Conservation (phyloP, 2,888 invertebrate genomes). For the Caenorhabditis wallacei region DNA sequence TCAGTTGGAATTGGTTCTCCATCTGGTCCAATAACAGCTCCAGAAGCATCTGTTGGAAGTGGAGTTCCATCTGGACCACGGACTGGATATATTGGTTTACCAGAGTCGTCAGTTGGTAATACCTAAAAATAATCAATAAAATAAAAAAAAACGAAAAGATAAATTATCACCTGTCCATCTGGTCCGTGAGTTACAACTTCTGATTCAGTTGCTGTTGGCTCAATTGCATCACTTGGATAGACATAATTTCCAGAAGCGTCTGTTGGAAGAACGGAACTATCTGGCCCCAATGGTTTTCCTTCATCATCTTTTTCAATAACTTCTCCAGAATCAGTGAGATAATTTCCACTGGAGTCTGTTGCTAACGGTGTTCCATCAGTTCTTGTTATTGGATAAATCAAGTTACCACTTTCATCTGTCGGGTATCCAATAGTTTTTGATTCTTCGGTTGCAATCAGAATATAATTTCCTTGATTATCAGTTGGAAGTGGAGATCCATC, state of each 20-base stretch:
- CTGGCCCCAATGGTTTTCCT: slow-evolving; percentile 27
- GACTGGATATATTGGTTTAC: slow-evolving; percentile 62
- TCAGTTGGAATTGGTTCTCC: slow-evolving; percentile 65
- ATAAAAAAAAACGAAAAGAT: too few species aligned
- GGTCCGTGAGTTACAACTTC: too few species aligned
- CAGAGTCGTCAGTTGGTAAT: slow-evolving; percentile 63
- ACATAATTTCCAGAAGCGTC: slow-evolving; percentile 61
- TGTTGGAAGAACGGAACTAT: slow-evolving; percentile 36
- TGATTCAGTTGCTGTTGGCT: slow-evolving; percentile 68
- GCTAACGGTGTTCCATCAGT: slow-evolving; percentile 25
- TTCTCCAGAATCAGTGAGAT: slow-evolving; percentile 56
- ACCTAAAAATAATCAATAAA: too few species aligned
- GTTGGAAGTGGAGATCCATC: slow-evolving; percentile 67
- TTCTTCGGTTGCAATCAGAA: slow-evolving; percentile 5
- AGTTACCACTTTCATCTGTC: slow-evolving; percentile 67
- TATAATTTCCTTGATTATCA: slow-evolving; percentile 45
- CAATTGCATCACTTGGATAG: slow-evolving; percentile 59
- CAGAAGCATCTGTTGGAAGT: slow-evolving; percentile 62
- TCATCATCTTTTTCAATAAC: slow-evolving; percentile 63
- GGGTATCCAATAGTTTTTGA: slow-evolving; percentile 63
- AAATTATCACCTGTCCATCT: too few species aligned
- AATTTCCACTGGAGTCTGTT: slow-evolving; percentile 57
- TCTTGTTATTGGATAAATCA: slow-evolving; percentile 37
- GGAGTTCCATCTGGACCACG: slow-evolving; percentile 65
- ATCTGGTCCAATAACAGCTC: slow-evolving; percentile 65